A percentile compares a stretch with the other conserved stretches of the same genome.
phyloP scores from a whole-genome alignment of 2,888 invertebrate species.

The Tenthredo scrophulariae region DNA sequence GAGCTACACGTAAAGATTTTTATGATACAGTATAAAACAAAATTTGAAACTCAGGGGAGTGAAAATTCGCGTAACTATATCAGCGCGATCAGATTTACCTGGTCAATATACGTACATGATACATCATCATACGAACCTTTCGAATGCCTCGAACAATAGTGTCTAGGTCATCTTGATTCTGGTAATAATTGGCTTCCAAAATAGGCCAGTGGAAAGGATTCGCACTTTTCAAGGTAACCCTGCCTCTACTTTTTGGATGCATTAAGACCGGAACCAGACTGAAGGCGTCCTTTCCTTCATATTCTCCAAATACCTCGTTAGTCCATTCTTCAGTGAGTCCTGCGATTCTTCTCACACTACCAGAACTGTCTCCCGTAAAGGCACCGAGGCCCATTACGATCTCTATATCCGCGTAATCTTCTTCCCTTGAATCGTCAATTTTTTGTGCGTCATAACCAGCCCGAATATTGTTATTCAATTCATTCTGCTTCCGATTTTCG shows the following conservation, averaged over 20 bases:
- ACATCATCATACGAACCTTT: conserved; percentile 79
- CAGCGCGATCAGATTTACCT: background rate
- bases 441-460: background rate
- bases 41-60: background rate
- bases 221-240: conserved; percentile 84
- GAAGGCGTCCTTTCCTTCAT: conserved; percentile 82
- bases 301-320: conserved; percentile 80
- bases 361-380: conserved; percentile 86
- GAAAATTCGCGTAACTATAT: background rate
- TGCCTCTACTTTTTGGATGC: conserved; percentile 87
- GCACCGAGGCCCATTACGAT: conserved; percentile 89
- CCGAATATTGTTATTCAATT: background rate
- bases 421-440: conserved; percentile 61
- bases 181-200: conserved; percentile 91
- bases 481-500: background rate
- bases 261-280: conserved; percentile 87
- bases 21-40: background rate
- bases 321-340: conserved; percentile 84
- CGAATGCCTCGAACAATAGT: conserved; percentile 88
- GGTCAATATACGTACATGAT: background rate
- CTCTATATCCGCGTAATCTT: conserved; percentile 88
- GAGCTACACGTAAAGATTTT: background rate
- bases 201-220: conserved; percentile 89
- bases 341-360: conserved; percentile 83
- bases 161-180: conserved; percentile 85